Conservation (phyloP, 2,797 vertebrate genomes). For the Epinephelus awoara region DNA sequence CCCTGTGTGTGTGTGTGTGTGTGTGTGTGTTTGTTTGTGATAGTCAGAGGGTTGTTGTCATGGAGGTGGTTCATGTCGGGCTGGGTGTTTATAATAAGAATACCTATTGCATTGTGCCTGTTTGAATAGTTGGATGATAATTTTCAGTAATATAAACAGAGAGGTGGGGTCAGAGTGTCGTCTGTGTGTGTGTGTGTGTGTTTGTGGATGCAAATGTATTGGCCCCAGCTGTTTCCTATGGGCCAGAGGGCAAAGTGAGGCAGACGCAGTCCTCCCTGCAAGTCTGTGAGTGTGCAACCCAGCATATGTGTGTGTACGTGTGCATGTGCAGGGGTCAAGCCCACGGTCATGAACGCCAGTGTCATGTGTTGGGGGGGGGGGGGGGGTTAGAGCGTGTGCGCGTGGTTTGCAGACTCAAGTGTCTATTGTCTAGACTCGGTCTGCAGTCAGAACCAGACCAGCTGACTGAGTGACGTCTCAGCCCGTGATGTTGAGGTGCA, state of each 20-base stretch:
- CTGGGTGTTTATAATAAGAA: slow-evolving; percentile 12
- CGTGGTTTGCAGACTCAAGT: slow-evolving; percentile 35
- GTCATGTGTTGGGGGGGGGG: slow-evolving; percentile 28
- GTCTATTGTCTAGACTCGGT: slow-evolving; percentile 67
- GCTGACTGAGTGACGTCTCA: slow-evolving; percentile 53
- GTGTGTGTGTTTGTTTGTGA: slow-evolving; percentile 9
- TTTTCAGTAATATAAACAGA: slow-evolving; percentile 63
- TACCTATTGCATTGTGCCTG: background rate
- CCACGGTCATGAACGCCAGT: slow-evolving; percentile 65
- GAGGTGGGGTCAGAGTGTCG: slow-evolving; percentile 13
- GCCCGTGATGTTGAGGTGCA: background rate
- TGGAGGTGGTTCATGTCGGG: background rate
- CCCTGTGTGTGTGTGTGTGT: slow-evolving; percentile 25
- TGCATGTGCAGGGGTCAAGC: slow-evolving; percentile 57
- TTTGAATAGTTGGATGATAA: slow-evolving; percentile 55
- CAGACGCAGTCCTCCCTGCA: slow-evolving; percentile 50
- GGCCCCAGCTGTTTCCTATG: slow-evolving; percentile 77
- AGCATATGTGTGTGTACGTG: slow-evolving; percentile 8
- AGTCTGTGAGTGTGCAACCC: slow-evolving; percentile 18
- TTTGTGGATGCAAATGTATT: slow-evolving; percentile 63
- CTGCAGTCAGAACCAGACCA: slow-evolving; percentile 38
- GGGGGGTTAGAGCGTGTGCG: slow-evolving; percentile 5
- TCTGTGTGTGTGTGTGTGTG: slow-evolving; percentile 15
- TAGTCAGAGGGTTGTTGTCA: slow-evolving; percentile 4
- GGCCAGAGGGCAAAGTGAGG: slow-evolving; percentile 60